phyloP scores from a whole-genome alignment of 2,113 vertebrate species.

The Ictalurus punctatus region DNA sequence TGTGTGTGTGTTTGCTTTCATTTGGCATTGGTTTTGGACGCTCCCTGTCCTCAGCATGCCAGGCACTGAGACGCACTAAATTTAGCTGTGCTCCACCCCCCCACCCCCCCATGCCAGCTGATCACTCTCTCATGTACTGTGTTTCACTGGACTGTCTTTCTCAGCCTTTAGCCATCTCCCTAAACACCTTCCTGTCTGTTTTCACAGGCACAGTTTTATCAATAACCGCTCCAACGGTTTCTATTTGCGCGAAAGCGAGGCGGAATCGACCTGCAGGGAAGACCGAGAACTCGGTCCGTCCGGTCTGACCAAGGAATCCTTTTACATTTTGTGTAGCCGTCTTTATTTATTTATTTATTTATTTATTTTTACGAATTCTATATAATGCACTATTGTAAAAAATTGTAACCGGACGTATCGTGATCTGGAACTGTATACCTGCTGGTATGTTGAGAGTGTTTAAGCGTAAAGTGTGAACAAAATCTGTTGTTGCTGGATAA shows the following conservation, averaged over 20 bases:
- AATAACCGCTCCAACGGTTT: neutral
- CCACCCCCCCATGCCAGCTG: neutral
- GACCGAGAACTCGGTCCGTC: neutral
- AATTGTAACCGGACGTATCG: neutral
- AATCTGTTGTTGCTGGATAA: neutral
- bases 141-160: neutral
- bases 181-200: neutral
- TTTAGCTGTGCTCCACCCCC: constrained; percentile 10
- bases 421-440: neutral
- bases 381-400: neutral
- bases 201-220: neutral
- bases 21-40: constrained; percentile 4
- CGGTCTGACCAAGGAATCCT: neutral
- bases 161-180: neutral
- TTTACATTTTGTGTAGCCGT: neutral
- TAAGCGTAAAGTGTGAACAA: too few relatives aligned
- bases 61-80: constrained; percentile 22
- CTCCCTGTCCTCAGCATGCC: constrained; percentile 30
- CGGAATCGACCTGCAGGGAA: neutral
- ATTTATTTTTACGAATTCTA: neutral
- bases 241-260: neutral
- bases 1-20: constrained; percentile 13
- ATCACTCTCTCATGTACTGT: neutral
- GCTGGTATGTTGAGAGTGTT: neutral
- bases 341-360: too few relatives aligned